phyloP scores from a whole-genome alignment of 2,888 invertebrate genomes.

The Drosophila helvetica region DNA sequence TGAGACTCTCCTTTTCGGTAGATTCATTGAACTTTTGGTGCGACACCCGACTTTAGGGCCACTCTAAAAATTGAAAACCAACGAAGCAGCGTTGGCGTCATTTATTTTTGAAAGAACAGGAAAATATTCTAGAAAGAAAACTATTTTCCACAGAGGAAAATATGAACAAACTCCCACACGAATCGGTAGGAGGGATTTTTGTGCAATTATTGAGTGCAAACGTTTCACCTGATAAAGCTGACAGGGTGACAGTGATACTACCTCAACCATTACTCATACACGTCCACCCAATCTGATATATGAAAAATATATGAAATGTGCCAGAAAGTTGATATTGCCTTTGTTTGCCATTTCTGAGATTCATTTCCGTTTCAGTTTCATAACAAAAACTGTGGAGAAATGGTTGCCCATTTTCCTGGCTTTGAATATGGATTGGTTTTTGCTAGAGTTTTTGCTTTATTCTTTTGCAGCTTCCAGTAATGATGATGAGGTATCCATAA shows the following conservation, averaged over 20 bases:
- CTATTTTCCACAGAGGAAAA: conserved; percentile 7
- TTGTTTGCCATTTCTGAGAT: conserved; percentile 6
- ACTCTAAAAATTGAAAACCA: neutral
- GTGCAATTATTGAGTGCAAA: conserved; percentile 57
- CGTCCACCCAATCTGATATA: neutral
- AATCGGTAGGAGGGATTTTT: neutral
- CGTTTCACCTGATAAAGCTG: conserved; percentile 31
- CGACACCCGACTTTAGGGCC: neutral
- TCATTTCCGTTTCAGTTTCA: conserved; percentile 7
- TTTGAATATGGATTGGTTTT: neutral
- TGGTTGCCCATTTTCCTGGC: neutral
- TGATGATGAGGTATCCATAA: conserved; percentile 21
- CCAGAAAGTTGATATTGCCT: conserved; percentile 4
- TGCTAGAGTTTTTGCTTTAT: neutral
- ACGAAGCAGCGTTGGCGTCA: conserved; percentile 8
- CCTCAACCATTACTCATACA: conserved; percentile 24
- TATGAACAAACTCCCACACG: conserved; percentile 1
- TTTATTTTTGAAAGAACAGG: conserved; percentile 30
- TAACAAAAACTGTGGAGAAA: neutral
- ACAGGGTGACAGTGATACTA: conserved; percentile 52
- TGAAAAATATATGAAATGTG: neutral
- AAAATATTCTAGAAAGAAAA: conserved; percentile 19
- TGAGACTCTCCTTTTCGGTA: conserved; percentile 8
- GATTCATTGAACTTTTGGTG: conserved; percentile 2
- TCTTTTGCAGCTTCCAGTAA: conserved; percentile 40